A percentile compares a stretch with the other conserved stretches of the same genome.
These are phyloP conservation scores for Manis pentadactyla DNA, from an alignment of 2,797 vertebrate species.

Conservation along the genomic window DNA sequence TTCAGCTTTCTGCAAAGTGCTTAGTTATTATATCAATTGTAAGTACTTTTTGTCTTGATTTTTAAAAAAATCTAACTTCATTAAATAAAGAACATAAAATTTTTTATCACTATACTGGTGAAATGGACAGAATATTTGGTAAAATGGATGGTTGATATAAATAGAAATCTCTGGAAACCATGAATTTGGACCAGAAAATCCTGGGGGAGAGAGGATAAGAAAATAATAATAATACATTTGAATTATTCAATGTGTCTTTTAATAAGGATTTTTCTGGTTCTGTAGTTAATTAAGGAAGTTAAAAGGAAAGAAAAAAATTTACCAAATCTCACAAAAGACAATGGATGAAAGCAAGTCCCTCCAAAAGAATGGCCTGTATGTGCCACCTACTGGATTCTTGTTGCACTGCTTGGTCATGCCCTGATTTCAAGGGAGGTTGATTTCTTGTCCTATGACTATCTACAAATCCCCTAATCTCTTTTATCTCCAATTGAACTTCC, in stretches of 20 bases:
- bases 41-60: neutral
- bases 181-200: neutral
- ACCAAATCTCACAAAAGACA: neutral
- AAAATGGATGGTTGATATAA: neutral
- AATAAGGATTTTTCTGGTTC: neutral
- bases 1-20: neutral
- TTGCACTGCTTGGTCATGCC: conserved; percentile 40
- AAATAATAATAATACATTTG: neutral
- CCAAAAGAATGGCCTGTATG: conserved; percentile 51
- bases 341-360: neutral
- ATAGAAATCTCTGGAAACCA: neutral
- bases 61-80: neutral
- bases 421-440: neutral
- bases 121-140: neutral
- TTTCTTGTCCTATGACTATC: neutral
- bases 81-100: conserved; percentile 2
- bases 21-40: neutral
- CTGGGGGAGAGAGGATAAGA: neutral
- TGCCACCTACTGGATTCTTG: conserved; percentile 84
- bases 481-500: neutral
- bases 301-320: neutral
- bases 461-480: neutral
- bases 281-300: neutral
- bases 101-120: neutral
- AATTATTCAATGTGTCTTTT: neutral